These are phyloP conservation scores for Drosophila grimshawi DNA, from an alignment of 1,140 invertebrate genomes.

Conservation along the genomic window DNA sequence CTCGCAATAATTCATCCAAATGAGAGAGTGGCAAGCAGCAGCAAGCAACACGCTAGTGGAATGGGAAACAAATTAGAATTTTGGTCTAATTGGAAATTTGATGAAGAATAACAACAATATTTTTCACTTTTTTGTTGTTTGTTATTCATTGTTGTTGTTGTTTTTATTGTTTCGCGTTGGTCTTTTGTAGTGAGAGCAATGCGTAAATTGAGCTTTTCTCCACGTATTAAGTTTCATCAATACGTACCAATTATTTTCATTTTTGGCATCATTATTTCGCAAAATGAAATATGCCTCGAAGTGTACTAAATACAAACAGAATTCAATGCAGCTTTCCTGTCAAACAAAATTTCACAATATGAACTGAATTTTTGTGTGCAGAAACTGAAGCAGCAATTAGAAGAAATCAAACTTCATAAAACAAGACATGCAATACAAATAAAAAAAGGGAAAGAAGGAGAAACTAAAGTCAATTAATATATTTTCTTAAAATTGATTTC, in stretches of 20 bases:
- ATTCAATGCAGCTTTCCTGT: not conserved
- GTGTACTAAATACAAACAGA: constrained; percentile 22
- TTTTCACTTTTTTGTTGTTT: constrained; percentile 16
- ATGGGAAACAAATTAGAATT: constrained; percentile 75
- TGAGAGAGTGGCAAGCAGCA: not conserved
- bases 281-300: constrained; percentile 56
- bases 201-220: constrained; percentile 73
- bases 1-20: constrained; percentile 60
- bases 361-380: not conserved
- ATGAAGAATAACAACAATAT: constrained; percentile 61
- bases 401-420: not conserved
- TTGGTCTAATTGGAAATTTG: constrained; percentile 81
- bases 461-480: not conserved
- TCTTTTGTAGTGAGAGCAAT: constrained; percentile 11
- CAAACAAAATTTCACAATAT: constrained; percentile 1
- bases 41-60: constrained; percentile 2
- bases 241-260: constrained; percentile 67
- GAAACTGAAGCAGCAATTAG: not conserved
- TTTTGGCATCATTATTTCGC: constrained; percentile 68
- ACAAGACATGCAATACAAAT: not conserved
- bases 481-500: constrained; percentile 3
- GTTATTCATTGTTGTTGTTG: not conserved
- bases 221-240: constrained; percentile 77
- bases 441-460: no score
- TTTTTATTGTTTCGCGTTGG: constrained; percentile 9